phyloP scores from a whole-genome alignment of 2,888 invertebrate species.

The Tortrix viridana region DNA sequence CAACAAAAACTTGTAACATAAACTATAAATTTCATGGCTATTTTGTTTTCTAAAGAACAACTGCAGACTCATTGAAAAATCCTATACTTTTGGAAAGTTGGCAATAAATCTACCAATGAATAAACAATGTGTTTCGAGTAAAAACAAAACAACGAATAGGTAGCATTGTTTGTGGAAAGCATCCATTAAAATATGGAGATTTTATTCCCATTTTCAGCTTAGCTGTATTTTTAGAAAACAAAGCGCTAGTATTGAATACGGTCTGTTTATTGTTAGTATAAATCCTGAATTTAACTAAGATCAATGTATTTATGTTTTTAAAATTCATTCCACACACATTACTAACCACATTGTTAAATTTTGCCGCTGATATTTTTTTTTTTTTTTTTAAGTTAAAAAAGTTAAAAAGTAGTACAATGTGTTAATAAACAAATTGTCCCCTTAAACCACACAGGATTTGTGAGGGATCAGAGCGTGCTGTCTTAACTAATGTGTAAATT shows the following conservation, averaged over 20 bases:
- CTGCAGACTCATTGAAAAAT: constrained; percentile 7
- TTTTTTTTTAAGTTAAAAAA: too few relatives aligned
- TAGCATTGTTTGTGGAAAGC: background rate
- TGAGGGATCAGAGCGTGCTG: too few relatives aligned
- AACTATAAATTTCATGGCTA: too few relatives aligned
- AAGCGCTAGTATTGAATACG: background rate
- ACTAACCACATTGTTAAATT: too few relatives aligned
- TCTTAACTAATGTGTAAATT: too few relatives aligned
- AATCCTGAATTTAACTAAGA: background rate
- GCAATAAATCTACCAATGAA: constrained; percentile 6
- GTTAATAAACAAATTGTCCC: too few relatives aligned
- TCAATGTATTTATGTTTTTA: background rate
- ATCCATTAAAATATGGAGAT: constrained; percentile 9
- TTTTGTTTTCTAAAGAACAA: too few relatives aligned
- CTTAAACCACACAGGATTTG: too few relatives aligned
- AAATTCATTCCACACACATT: too few relatives aligned
- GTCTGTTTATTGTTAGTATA: background rate
- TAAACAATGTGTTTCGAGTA: background rate
- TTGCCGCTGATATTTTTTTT: too few relatives aligned
- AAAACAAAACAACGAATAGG: background rate
- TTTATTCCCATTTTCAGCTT: background rate
- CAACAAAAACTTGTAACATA: too few relatives aligned
- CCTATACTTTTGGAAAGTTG: background rate
- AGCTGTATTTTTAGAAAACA: constrained; percentile 4
- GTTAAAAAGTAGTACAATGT: too few relatives aligned